Evolutionary conservation across 2,797 vertebrate species (phyloP), one percentile per base, ranked within the genome.

Genomic region (Hafferia zeledoni): DNA sequence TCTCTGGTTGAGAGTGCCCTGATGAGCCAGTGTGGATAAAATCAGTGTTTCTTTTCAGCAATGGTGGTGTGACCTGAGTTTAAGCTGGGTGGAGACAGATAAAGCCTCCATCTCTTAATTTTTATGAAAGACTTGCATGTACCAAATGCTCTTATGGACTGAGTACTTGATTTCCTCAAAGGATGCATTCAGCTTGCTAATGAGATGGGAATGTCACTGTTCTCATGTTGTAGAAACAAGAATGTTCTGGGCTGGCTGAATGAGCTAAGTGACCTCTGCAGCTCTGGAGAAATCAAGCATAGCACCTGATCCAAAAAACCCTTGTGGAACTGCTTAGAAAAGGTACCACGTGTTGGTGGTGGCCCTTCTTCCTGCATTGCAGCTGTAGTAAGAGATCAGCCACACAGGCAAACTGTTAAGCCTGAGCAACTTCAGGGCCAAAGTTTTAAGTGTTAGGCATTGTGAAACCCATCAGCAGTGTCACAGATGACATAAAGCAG

Each of bases 181-280:
- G 46, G 50, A 31, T 49, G 37, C 4, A 2, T 65, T 63, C 78
- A 70, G 37, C 52, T 79, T 89, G 53, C 57, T 41, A 44, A 27
- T 1, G 4, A 67, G 60, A n/a, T 1, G 1, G 31, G 30, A 57
- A 27, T 0, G 0, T 61, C 22, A 8, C 53, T n/a, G 9, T 59
- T 91, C 56, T 46, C 49, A 27, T 19, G n/a, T 10, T 70, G 31
- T 25, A 69, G 63, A 68, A 82, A 57, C 30, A 79, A 59, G 59
- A 67, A 50, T 35, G 41, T 90, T 68, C 16, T 71, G 69, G 80
- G 53, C n/a, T 90, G 57, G 46, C 68, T 57, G 49, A 85, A 47
- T 1, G 9, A 50, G 30, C 27, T 6, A 41, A 65, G 70, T n/a
- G 41, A 46, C 35, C n/a, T 69, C 22, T 3, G 1, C 12, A 37